Conservation (phyloP, 2,888 invertebrate genomes). For the Cyclophora albipunctata region DNA sequence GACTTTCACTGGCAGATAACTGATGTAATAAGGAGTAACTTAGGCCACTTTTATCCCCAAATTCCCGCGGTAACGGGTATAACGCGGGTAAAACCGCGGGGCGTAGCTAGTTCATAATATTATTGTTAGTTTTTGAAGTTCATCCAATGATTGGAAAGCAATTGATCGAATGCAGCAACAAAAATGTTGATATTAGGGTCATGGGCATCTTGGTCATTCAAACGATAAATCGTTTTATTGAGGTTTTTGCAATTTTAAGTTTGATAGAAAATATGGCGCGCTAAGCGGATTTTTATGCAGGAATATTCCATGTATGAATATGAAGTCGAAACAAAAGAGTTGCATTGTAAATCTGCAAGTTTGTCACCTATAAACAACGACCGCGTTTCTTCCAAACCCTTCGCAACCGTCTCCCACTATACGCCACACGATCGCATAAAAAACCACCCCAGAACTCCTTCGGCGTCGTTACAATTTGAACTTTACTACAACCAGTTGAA, state of each 20-base stretch:
- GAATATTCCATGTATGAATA: too few relatives aligned
- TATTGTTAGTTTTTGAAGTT: too few relatives aligned
- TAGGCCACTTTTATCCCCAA: too few relatives aligned
- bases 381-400: constrained; percentile 35
- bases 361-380: constrained; percentile 51
- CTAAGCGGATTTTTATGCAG: too few relatives aligned
- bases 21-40: too few relatives aligned
- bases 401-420: constrained; percentile 34
- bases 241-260: too few relatives aligned
- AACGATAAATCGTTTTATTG: constrained; percentile 6
- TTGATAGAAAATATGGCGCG: too few relatives aligned
- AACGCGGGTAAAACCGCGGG: too few relatives aligned
- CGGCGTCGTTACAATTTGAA: constrained; percentile 25
- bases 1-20: too few relatives aligned
- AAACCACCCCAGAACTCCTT: constrained; percentile 31
- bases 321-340: constrained; percentile 23
- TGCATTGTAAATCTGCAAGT: constrained; percentile 33
- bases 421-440: constrained; percentile 47
- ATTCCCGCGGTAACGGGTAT: too few relatives aligned
- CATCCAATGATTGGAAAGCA: background rate
- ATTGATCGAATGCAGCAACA: constrained; percentile 12
- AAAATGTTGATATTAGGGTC: constrained; percentile 23
- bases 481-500: constrained; percentile 26
- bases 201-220: constrained; percentile 15
- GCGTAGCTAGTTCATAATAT: too few relatives aligned